Evolutionary conservation across 1,140 invertebrate genomes (phyloP), one percentile per base, ranked within the genome.

Genomic region (Ctenoplectra terminalis): DNA sequence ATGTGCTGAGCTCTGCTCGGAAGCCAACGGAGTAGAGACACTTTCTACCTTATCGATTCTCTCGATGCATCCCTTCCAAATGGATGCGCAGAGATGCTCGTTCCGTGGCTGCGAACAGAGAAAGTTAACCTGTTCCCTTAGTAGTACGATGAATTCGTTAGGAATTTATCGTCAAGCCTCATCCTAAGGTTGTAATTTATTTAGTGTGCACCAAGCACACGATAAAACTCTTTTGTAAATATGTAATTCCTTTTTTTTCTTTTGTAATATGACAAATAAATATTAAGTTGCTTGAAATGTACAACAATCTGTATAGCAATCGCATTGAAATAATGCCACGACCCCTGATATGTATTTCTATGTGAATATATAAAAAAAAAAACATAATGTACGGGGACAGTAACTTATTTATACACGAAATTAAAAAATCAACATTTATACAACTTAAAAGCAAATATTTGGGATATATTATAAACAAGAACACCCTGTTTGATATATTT

Each of bases 261-360:
- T 83, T 76, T 86, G 54, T 87, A 86, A 80, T 15, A 29, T 56
- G 48, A 86, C 54, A 61, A 83, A 83, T 83, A 86, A 86, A 79
- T 74, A 58, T 31, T 66, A 63, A 29, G 2, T 72, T 72, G 56
- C 34, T 37, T 61, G 17, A 6, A 63, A 50, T 4, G 1, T 43
- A 52, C 15, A 1, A 20, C 23, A 64, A 66, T 3, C n/a, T 17
- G 37, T 46, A n/a, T 60, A 34, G 23, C 3, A 31, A 31, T 29
- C 6, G 23, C 29, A 34, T 20, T 34, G 20, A 23, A 34, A 63
- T 13, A 63, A n/a, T n/a, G 17, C 20, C 29, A 58, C 13, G 26
- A 29, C 4, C 1, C 26, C 7, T 7, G 13, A 15, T 58, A 29
- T 29, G 7, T 34, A 23, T 0, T 9, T 0, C 9, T 34, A 23